Evolutionary conservation across 2,113 vertebrate genomes (phyloP), one percentile per base, ranked within the genome.

Genomic region (Silurus asotus): DNA sequence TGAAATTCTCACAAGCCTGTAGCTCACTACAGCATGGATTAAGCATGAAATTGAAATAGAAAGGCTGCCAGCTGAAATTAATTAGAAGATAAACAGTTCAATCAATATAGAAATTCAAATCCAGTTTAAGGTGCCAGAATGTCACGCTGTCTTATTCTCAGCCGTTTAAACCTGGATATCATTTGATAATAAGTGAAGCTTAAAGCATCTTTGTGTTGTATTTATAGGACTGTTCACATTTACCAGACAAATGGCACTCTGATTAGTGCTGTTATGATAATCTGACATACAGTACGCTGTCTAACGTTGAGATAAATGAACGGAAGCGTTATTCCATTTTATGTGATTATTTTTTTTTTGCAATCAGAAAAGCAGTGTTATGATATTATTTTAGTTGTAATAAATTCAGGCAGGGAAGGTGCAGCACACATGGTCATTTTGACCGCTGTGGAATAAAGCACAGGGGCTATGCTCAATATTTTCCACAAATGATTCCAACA

Each of bases 41-140:
- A 74, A 74, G 55, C 67, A 67, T 78, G 75, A 81, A 86, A 86
- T 81, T 59, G 56, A 58, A 75, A 55, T 45, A 51, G 85, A 75
- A 75, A 61, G 20, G 15, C 56, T 65, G 79, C 45, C 69, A 75
- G 78, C 56, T 51, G 67, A n/a, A 86, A 72, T 86, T 61, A 74
- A 86, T 86, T 64, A 82, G 28, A 64, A 81, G 79, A 75, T 81
- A 81, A 86, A 86, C 45, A 5, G 51, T 55, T 7, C 45, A 74
- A 53, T 86, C 67, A 25, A 37, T 74, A 74, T 62, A 72, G 77
- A 80, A 48, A 70, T 48, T 81, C 20, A 56, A 86, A 81, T 82
- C 85, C 69, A 55, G 53, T 23, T 75, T 56, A 74, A 82, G 10
- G 69, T 55, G 56, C 69, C 79, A 82, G 55, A 86, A 65, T 72